Percentiles rank a stretch among this genome's conserved stretches.
These are phyloP conservation scores for Dipodomys ordii DNA, from an alignment of 2,113 vertebrate species.

Conservation along the genomic window DNA sequence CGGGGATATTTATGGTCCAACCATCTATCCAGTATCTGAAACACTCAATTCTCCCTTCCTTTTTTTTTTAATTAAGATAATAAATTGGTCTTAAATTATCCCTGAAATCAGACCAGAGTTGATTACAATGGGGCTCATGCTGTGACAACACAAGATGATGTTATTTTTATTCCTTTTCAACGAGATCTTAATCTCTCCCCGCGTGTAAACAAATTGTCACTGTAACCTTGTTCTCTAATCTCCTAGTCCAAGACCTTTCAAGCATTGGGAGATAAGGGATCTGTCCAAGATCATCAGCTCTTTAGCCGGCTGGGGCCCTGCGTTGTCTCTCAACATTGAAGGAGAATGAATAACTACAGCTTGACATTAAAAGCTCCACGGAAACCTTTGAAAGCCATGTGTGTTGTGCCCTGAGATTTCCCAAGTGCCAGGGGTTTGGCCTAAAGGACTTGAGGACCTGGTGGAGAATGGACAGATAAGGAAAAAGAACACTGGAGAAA, in stretches of 20 bases:
- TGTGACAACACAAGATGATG: conserved; percentile 95
- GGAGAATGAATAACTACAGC: conserved; percentile 81
- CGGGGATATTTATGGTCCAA: conserved; percentile 63
- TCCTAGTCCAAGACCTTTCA: conserved; percentile 89
- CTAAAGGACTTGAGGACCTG: accelerated
- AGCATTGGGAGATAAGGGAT: conserved; percentile 90
- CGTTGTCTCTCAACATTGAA: conserved; percentile 82
- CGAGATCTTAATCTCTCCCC: conserved; percentile 93
- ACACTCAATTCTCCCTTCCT: conserved; percentile 84
- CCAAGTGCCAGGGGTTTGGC: background rate
- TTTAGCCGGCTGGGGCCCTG: conserved; percentile 77
- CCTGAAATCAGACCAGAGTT: conserved; percentile 99
- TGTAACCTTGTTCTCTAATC: conserved; percentile 92
- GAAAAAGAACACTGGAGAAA: background rate
- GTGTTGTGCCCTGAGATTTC: conserved; percentile 35
- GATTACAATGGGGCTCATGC: conserved; percentile 98
- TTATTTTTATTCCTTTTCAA: conserved; percentile 94
- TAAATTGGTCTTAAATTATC: conserved; percentile 99
- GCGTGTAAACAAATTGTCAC: conserved; percentile 93
- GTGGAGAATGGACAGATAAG: accelerated
- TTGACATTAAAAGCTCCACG: conserved; percentile 78
- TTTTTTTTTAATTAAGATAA: conserved; percentile 96
- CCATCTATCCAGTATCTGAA: conserved; percentile 83
- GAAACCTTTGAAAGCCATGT: conserved; percentile 82
- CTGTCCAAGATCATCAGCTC: conserved; percentile 87